Percentiles rank a stretch among this genome's conserved stretches.
Evolutionary conservation across 2,888 invertebrate species (phyloP).

Genomic region (Drosophila ezoana): DNA sequence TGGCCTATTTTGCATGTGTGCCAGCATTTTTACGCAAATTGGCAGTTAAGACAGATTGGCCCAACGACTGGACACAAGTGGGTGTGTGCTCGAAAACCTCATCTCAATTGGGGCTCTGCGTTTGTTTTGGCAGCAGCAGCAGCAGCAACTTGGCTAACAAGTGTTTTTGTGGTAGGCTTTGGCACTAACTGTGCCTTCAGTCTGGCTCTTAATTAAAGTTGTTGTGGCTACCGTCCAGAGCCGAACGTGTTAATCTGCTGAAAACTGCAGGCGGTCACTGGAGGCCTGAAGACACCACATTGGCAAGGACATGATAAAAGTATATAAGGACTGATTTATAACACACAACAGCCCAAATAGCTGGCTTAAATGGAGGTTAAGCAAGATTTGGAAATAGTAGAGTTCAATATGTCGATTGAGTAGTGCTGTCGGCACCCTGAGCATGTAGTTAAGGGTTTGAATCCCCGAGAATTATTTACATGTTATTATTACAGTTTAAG

Average conservation of each 20-base stretch:
- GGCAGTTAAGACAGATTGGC: constrained; percentile 64
- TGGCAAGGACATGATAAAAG: constrained; percentile 3
- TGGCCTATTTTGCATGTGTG: constrained; percentile 53
- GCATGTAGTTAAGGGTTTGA: too few species aligned
- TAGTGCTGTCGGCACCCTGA: too few species aligned
- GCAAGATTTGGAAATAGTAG: neutral
- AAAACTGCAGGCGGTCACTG: constrained; percentile 14
- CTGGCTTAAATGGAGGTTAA: neutral
- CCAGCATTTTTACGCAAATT: constrained; percentile 71
- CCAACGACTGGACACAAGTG: constrained; percentile 31
- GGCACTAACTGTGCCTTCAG: constrained; percentile 24
- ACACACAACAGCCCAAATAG: constrained; percentile 17
- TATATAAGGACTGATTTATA: constrained; percentile 9
- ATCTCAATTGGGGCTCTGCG: constrained; percentile 32
- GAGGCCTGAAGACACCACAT: neutral
- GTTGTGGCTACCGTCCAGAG: constrained; percentile 27
- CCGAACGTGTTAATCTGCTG: constrained; percentile 57
- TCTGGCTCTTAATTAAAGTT: constrained; percentile 61
- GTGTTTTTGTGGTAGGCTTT: constrained; percentile 51
- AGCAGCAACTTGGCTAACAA: constrained; percentile 50
- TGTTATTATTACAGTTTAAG: too few species aligned
- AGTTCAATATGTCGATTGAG: too few species aligned
- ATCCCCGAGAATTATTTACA: too few species aligned
- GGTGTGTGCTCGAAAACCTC: constrained; percentile 23
- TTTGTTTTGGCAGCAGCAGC: constrained; percentile 22